A percentile compares a stretch with the other conserved stretches of the same genome.
Conservation (phyloP, 1,140 invertebrate species). For the Scylla paramamosain region DNA sequence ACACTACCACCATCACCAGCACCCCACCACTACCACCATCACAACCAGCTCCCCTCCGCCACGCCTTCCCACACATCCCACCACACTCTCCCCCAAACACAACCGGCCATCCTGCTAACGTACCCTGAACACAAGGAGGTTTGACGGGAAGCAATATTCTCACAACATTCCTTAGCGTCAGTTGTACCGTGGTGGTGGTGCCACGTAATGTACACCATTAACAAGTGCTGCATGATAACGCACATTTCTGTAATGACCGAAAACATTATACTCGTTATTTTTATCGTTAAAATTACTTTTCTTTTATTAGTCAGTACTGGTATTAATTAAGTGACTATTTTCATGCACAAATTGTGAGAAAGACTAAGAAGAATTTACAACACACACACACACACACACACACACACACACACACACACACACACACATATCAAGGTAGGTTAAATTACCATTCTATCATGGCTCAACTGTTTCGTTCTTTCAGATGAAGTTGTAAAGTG, state of each 20-base stretch:
- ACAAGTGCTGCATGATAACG: neutral
- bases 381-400: neutral
- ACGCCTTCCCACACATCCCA: neutral
- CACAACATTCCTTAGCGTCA: neutral
- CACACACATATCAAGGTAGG: neutral
- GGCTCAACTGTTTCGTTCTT: too few species aligned
- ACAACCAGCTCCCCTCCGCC: neutral
- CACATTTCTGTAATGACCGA: neutral
- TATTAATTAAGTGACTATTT: too few species aligned
- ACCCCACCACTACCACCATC: neutral
- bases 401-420: conserved; percentile 3
- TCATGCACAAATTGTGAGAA: neutral
- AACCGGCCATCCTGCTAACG: neutral
- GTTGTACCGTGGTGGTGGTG: neutral
- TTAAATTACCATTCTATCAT: too few species aligned
- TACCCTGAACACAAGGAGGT: conserved; percentile 8
- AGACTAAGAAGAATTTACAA: neutral
- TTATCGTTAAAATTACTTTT: neutral
- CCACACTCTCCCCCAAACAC: neutral
- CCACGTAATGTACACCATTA: neutral
- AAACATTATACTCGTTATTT: neutral
- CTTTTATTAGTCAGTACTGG: neutral
- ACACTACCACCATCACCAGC: too few species aligned
- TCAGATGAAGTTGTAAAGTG: too few species aligned
- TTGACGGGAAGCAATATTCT: neutral